A percentile compares a stretch with the other conserved stretches of the same genome.
phyloP scores from a whole-genome alignment of 2,797 vertebrate species.

The Mormyrops boulengeri region DNA sequence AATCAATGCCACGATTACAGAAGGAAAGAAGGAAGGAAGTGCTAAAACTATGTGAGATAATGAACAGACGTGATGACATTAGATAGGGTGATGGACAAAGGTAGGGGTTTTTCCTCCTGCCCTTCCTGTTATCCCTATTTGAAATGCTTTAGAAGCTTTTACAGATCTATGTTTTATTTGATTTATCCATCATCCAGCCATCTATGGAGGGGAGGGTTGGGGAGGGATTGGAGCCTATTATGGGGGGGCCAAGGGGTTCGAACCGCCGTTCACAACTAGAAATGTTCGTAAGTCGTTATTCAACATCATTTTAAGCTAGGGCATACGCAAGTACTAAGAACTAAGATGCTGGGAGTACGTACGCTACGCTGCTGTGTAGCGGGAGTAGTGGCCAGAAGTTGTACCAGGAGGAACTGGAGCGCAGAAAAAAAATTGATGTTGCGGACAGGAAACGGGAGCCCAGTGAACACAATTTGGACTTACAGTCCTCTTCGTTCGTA shows the following conservation, averaged over 20 bases:
- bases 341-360: too few relatives aligned
- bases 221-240: neutral
- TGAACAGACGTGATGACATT: constrained; percentile 21
- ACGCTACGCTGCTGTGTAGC: too few relatives aligned
- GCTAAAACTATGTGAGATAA: constrained; percentile 24
- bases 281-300: too few relatives aligned
- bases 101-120: constrained; percentile 24
- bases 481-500: too few relatives aligned
- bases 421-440: too few relatives aligned
- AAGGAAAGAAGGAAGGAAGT: constrained; percentile 31
- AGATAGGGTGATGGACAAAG: constrained; percentile 28
- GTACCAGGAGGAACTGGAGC: too few relatives aligned
- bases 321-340: too few relatives aligned
- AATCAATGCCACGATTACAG: neutral
- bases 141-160: neutral
- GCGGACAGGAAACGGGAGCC: too few relatives aligned
- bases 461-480: too few relatives aligned
- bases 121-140: constrained; percentile 45
- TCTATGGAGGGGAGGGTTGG: neutral
- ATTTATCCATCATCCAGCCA: neutral
- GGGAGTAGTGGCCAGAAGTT: too few relatives aligned
- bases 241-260: neutral
- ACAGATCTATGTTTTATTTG: neutral
- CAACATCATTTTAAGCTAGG: too few relatives aligned
- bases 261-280: too few relatives aligned